phyloP scores from a whole-genome alignment of 1,140 invertebrate species.

The Chironomus striatipennis region DNA sequence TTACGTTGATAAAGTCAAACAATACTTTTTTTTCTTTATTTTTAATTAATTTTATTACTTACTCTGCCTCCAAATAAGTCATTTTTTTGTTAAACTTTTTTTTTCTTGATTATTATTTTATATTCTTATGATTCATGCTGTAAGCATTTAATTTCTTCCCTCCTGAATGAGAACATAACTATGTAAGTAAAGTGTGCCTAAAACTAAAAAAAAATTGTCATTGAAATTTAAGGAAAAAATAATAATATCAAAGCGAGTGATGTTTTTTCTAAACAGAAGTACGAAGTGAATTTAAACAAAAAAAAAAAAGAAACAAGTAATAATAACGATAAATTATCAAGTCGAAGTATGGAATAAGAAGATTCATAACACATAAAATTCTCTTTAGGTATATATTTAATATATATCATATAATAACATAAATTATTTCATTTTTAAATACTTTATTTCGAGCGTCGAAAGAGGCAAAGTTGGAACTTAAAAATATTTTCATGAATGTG shows the following conservation, averaged over 20 bases:
- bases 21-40: background rate
- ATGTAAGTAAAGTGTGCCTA: constrained; percentile 12
- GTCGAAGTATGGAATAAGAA: background rate
- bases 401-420: background rate
- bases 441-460: no score
- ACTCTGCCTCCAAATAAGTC: background rate
- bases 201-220: background rate
- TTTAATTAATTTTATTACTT: no score
- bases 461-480: no score
- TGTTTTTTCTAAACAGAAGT: background rate
- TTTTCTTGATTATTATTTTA: background rate
- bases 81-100: background rate
- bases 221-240: no score
- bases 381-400: background rate
- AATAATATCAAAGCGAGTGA: constrained; percentile 4
- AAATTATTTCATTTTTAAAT: background rate
- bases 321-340: background rate
- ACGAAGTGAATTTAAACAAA: constrained; percentile 8
- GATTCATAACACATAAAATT: background rate
- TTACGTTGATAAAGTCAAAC: background rate
- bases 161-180: background rate
- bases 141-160: no score
- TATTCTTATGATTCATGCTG: background rate
- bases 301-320: background rate
- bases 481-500: no score